phyloP scores from a whole-genome alignment of 1,140 invertebrate species.

The Sycobia sp. region DNA sequence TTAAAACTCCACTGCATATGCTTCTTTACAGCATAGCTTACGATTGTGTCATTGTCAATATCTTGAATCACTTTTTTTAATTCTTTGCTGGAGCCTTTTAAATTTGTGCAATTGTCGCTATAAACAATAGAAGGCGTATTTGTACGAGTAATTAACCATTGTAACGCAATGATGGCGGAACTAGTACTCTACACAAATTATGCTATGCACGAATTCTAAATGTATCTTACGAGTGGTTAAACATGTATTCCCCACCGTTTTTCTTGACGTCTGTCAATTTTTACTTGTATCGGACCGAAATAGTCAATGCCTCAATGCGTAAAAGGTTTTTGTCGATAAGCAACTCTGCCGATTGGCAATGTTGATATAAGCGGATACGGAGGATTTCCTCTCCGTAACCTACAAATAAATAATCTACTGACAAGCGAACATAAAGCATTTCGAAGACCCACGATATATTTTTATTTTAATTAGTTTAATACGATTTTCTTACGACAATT shows the following conservation, averaged over 20 bases:
- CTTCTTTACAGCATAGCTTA: not conserved
- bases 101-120: conserved; percentile 25
- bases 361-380: not conserved
- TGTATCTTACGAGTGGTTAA: not conserved
- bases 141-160: conserved; percentile 8
- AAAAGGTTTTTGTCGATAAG: not conserved
- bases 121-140: not conserved
- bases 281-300: not conserved
- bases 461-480: conserved; percentile 24
- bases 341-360: not conserved
- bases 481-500: conserved; percentile 7
- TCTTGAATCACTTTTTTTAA: not conserved
- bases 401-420: not conserved
- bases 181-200: too few species aligned
- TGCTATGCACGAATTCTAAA: not conserved
- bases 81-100: conserved; percentile 18
- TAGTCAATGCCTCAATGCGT: not conserved
- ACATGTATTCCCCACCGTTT: conserved; percentile 1
- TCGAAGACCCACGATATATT: conserved; percentile 7
- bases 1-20: too few species aligned
- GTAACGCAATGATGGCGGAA: not conserved
- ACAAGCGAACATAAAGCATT: not conserved
- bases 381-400: not conserved
- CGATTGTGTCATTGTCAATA: not conserved
- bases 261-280: not conserved